Conservation (phyloP, 2,113 vertebrate genomes). For the Callithrix jacchus region DNA sequence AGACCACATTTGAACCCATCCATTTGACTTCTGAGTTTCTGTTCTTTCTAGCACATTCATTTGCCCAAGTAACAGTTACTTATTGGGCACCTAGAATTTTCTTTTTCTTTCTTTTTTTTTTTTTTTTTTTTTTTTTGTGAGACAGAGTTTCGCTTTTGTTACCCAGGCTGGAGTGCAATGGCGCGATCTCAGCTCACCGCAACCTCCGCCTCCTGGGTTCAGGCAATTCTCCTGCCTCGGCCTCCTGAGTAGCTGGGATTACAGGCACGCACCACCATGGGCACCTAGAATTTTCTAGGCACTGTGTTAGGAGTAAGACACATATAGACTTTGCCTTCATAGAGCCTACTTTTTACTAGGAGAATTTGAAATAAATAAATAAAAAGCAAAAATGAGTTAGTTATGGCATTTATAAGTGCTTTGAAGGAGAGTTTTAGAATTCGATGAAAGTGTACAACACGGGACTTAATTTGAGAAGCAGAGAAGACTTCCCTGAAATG, state of each 20-base stretch:
- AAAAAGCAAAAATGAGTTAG: not conserved
- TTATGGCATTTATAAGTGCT: not conserved
- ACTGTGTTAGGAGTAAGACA: not conserved
- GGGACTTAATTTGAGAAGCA: not conserved
- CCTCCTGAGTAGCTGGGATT: too few relatives aligned
- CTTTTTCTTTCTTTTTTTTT: too few relatives aligned
- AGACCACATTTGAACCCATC: not conserved
- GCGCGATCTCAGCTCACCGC: too few relatives aligned
- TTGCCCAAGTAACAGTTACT: not conserved
- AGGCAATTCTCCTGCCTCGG: too few relatives aligned
- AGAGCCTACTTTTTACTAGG: not conserved
- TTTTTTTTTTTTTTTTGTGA: too few relatives aligned
- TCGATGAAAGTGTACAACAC: not conserved
- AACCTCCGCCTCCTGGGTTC: too few relatives aligned
- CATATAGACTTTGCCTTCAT: not conserved
- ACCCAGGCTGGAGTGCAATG: too few relatives aligned
- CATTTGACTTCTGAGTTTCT: not conserved
- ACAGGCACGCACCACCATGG: too few relatives aligned
- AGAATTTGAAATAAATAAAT: not conserved
- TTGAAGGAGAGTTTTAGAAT: not conserved
- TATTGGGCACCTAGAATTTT: not conserved
- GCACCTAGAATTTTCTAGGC: not conserved
- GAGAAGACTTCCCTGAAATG: not conserved
- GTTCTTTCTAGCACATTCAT: not conserved
- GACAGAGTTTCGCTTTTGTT: too few relatives aligned